Conservation (phyloP, 53 echinoderm and acorn worm species). For the Henricia sp. region DNA sequence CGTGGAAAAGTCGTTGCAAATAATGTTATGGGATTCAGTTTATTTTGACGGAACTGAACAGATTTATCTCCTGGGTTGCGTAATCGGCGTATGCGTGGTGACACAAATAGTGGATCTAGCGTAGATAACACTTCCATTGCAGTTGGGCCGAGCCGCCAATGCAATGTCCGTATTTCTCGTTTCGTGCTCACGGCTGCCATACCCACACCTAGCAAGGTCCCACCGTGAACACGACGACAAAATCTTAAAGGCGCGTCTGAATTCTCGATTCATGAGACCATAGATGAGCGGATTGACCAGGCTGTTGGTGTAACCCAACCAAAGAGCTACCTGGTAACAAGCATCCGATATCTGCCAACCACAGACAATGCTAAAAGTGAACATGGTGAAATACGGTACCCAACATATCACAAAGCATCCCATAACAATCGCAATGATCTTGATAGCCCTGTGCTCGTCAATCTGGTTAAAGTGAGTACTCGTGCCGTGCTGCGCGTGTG, state of each 20-base stretch:
- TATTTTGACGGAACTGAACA: too few species aligned
- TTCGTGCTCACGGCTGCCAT: neutral
- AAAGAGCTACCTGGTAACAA: slow-evolving; percentile 71
- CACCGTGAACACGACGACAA: slow-evolving; percentile 57
- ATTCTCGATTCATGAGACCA: slow-evolving; percentile 83
- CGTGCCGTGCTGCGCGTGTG: slow-evolving; percentile 19
- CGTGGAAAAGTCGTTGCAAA: too few species aligned
- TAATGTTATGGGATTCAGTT: too few species aligned
- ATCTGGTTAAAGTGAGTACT: slow-evolving; percentile 67
- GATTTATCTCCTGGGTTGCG: too few species aligned
- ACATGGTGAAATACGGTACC: slow-evolving; percentile 93
- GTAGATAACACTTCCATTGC: too few species aligned
- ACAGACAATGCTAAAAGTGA: slow-evolving; percentile 72
- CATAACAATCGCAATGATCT: slow-evolving; percentile 93
- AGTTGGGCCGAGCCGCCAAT: too few species aligned
- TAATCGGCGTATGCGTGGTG: too few species aligned
- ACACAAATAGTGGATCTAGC: too few species aligned
- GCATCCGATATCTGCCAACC: slow-evolving; percentile 46
- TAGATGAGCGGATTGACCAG: slow-evolving; percentile 85
- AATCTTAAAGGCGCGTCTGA: slow-evolving; percentile 85
- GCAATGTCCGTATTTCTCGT: neutral
- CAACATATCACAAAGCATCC: slow-evolving; percentile 94
- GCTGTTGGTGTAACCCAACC: slow-evolving; percentile 92
- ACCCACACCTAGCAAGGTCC: slow-evolving; percentile 30
- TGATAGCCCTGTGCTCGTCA: slow-evolving; percentile 91